phyloP scores from a whole-genome alignment of 2,113 vertebrate species.

The Apaloderma vittatum region DNA sequence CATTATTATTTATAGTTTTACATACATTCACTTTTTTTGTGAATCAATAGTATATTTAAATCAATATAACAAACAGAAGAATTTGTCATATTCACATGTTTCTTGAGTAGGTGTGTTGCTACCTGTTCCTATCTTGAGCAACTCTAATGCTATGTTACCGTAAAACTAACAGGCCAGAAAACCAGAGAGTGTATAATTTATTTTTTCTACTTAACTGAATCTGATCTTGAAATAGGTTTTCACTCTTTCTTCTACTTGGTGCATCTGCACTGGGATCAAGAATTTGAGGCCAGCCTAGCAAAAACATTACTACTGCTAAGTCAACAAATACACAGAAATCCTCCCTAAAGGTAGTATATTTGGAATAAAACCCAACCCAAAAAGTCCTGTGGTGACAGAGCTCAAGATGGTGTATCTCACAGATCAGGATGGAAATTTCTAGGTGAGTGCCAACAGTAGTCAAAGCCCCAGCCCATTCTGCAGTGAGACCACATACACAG shows the following conservation, averaged over 20 bases:
- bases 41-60: not conserved
- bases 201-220: not conserved
- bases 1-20: not conserved
- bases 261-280: not conserved
- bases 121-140: too few relatives aligned
- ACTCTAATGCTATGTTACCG: not conserved
- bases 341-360: not conserved
- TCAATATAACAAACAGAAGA: not conserved
- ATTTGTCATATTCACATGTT: not conserved
- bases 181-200: not conserved
- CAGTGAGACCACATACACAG: rapidly evolving
- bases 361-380: not conserved
- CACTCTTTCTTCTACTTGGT: not conserved
- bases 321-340: not conserved
- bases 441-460: not conserved
- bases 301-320: not conserved
- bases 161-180: not conserved
- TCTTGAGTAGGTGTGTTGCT: not conserved
- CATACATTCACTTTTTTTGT: not conserved
- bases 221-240: not conserved
- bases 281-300: not conserved
- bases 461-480: not conserved
- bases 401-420: not conserved
- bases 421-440: not conserved
- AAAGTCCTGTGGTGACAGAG: not conserved